Percentiles rank a stretch among this genome's conserved stretches.
These are phyloP conservation scores for Vimba vimba DNA, from an alignment of 2,113 vertebrate species.

Conservation along the genomic window DNA sequence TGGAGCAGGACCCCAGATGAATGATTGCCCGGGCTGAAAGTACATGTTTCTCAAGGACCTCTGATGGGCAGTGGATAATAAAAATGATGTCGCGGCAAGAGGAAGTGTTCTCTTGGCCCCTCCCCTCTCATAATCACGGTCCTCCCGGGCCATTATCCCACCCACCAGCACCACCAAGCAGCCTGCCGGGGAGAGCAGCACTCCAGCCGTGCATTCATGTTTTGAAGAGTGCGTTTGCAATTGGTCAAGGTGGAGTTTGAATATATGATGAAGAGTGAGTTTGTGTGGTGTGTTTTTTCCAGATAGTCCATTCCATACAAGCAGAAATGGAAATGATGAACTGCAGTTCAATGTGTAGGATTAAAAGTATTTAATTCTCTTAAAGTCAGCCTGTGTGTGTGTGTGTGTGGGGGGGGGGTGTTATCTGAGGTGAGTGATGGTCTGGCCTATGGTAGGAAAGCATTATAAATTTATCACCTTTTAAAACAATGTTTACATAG, in stretches of 20 bases:
- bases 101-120: slow-evolving; percentile 61
- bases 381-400: background rate
- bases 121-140: slow-evolving; percentile 61
- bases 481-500: background rate
- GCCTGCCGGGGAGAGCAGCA: slow-evolving; percentile 20
- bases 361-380: background rate
- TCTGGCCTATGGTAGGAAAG: background rate
- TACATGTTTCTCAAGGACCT: slow-evolving; percentile 68
- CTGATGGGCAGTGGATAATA: slow-evolving; percentile 66
- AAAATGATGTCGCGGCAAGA: slow-evolving; percentile 65
- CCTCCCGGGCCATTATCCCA: slow-evolving; percentile 56
- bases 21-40: slow-evolving; percentile 63
- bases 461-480: background rate
- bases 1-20: slow-evolving; percentile 58
- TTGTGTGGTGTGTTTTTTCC: background rate
- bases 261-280: background rate
- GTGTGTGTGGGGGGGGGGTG: background rate
- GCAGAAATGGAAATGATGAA: background rate
- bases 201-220: background rate
- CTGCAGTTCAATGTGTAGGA: background rate
- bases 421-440: background rate
- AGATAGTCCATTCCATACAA: background rate
- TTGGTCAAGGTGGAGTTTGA: slow-evolving; percentile 6
- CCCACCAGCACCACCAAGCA: slow-evolving; percentile 32
- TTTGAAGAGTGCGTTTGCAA: slow-evolving; percentile 4